Evolutionary conservation across 2,113 vertebrate genomes (phyloP).

Genomic region (Trogon surrucura): DNA sequence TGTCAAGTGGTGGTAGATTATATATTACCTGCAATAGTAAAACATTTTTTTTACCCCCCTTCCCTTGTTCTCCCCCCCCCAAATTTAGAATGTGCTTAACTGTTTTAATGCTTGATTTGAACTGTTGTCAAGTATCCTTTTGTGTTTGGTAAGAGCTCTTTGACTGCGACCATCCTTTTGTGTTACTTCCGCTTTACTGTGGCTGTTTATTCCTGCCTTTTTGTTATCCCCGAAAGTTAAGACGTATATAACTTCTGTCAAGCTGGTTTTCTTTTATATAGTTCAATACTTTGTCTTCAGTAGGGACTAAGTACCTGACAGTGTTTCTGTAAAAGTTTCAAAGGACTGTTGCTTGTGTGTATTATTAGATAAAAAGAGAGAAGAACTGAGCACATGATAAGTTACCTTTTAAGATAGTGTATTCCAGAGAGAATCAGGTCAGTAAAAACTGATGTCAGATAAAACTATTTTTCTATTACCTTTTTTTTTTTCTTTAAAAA

Average conservation of each 20-base stretch:
- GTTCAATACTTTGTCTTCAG: neutral
- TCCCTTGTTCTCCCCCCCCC: no score
- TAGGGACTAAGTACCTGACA: neutral
- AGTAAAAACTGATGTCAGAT: slow-evolving; percentile 13
- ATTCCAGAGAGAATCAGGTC: slow-evolving; percentile 34
- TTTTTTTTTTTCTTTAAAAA: neutral
- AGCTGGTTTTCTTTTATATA: slow-evolving; percentile 15
- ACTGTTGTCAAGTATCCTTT: neutral
- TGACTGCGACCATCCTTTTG: neutral
- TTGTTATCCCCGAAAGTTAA: slow-evolving; percentile 4
- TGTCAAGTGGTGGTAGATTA: neutral
- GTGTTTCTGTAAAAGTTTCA: slow-evolving; percentile 21
- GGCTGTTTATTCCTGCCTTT: slow-evolving; percentile 37
- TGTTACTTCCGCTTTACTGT: neutral
- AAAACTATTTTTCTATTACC: neutral
- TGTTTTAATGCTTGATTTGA: neutral
- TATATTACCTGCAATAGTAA: neutral
- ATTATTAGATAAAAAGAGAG: slow-evolving; percentile 28
- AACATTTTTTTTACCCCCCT: no score
- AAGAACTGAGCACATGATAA: neutral
- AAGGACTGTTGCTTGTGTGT: slow-evolving; percentile 6
- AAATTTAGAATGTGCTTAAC: neutral
- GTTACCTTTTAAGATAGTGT: neutral
- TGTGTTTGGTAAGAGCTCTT: neutral
- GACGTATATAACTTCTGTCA: neutral